phyloP scores from a whole-genome alignment of 2,888 invertebrate species.

The Pollenia angustigena region DNA sequence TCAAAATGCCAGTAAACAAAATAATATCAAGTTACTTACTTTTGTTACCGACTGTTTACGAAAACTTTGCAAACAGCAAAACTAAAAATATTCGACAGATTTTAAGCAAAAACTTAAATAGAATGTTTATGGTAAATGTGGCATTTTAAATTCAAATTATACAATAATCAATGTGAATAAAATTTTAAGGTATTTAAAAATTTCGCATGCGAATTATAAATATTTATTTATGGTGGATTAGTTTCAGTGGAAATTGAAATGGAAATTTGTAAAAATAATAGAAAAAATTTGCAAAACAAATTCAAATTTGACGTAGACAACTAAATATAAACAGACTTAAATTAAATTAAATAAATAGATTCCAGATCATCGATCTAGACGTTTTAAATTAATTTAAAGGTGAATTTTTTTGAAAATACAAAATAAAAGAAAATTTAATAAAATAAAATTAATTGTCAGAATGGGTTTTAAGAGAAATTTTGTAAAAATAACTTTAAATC shows the following conservation, averaged over 20 bases:
- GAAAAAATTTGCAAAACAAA: neutral
- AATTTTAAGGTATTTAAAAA: constrained; percentile 28
- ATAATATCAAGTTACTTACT: neutral
- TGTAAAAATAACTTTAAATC: too few species aligned
- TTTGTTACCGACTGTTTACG: neutral
- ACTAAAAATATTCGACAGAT: constrained; percentile 25
- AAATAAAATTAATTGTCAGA: too few species aligned
- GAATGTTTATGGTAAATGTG: constrained; percentile 52
- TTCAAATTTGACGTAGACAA: constrained; percentile 39
- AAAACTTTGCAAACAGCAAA: neutral
- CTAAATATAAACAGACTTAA: constrained; percentile 38
- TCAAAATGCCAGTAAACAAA: neutral
- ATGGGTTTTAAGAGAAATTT: too few species aligned
- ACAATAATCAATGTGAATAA: constrained; percentile 32
- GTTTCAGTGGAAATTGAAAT: constrained; percentile 24
- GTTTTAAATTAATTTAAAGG: neutral
- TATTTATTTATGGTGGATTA: constrained; percentile 20
- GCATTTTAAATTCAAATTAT: constrained; percentile 35
- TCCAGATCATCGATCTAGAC: too few species aligned
- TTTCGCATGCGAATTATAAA: constrained; percentile 2
- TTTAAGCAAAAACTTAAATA: constrained; percentile 25
- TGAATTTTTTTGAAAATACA: too few species aligned
- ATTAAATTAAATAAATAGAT: constrained; percentile 40
- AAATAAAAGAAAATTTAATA: too few species aligned
- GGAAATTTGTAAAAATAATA: constrained; percentile 2